Evolutionary conservation across 2,797 vertebrate genomes (phyloP).

Genomic region (Pseudochirops cupreus): DNA sequence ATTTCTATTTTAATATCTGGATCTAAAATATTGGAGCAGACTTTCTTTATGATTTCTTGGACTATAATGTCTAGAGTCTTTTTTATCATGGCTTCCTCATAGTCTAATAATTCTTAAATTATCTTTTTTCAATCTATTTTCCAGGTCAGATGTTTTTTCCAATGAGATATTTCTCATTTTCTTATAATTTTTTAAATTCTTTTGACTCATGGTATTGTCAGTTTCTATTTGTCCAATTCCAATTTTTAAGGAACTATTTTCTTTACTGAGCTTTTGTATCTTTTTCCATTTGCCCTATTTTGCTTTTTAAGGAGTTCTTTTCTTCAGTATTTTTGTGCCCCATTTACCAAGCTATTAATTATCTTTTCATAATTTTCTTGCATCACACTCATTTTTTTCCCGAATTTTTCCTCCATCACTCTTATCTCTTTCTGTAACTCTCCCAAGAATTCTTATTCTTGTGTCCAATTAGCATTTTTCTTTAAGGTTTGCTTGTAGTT

Average conservation of each 20-base stretch:
- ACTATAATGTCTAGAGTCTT: not conserved
- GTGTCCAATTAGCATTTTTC: not conserved
- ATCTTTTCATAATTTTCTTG: not conserved
- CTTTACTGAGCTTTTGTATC: no score
- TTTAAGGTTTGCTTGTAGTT: not conserved
- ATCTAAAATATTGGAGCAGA: not conserved
- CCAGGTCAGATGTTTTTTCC: not conserved
- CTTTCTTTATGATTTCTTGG: not conserved
- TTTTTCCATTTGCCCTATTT: no score
- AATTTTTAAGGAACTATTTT: no score
- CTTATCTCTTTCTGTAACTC: not conserved
- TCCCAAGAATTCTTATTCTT: not conserved
- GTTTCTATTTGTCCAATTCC: not conserved
- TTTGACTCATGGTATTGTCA: not conserved
- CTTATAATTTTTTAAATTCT: not conserved
- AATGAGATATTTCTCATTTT: not conserved
- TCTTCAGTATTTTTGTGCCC: not conserved
- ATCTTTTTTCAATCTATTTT: not conserved
- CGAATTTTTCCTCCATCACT: not conserved
- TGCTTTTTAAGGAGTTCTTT: not conserved
- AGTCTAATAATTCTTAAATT: not conserved
- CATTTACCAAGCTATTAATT: not conserved
- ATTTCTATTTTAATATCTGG: not conserved
- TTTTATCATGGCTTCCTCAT: not conserved
- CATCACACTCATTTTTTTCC: not conserved